Base-by-base conservation (phyloP, 2,797 vertebrate species). In the Bufotes viridis region DNA sequence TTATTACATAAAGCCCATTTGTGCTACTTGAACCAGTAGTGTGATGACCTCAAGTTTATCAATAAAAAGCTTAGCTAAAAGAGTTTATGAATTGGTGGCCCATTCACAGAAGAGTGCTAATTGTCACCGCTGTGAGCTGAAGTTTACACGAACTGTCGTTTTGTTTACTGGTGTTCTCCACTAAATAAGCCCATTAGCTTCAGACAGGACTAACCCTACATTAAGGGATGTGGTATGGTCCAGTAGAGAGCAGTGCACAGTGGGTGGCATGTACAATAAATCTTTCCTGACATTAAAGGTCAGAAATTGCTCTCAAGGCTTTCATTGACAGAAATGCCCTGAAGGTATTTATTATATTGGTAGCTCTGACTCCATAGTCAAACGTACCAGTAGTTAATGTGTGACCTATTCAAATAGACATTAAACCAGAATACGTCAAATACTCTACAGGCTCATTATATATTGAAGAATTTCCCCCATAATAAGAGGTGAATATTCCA, bases 261-360 rank as follows among this genome's bases (percentile, higher is more conserved):
- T 85, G 84, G 84, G 84, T 67, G 84, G 84, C 49, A 85, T 78
- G 42, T 55, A 67, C 84, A 85, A 85, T 85, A 85, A 78, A 85
- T 85, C 49, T 65, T 78, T 67, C 60, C 60, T 78, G 74, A 78
- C 81, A 72, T 65, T 63, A 26, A 76, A 85, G 84, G 84, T 78
- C 84, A 85, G 55, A 78, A 78, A 85, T 78, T 51, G 53, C 58
- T 78, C 83, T 81, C 42, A 13, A 49, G 60, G 29, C 20, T 63
- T 51, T 18, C 20, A 49, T 17, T 26, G 24, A 53, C n/a, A 76
- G 34, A 85, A 61, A 2, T 63, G 83, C 83, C 83, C 83, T 76
- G 14, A 76, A 85, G 83, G 29, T 75, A 85, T 85, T 65, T 78
- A 51, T 78, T 34, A 78, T 51, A 85, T 61, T 78, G 58, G 10